A percentile compares a stretch with the other conserved stretches of the same genome.
Conservation (phyloP, 2,888 invertebrate species). For the Mimumesa dahlbomi region DNA sequence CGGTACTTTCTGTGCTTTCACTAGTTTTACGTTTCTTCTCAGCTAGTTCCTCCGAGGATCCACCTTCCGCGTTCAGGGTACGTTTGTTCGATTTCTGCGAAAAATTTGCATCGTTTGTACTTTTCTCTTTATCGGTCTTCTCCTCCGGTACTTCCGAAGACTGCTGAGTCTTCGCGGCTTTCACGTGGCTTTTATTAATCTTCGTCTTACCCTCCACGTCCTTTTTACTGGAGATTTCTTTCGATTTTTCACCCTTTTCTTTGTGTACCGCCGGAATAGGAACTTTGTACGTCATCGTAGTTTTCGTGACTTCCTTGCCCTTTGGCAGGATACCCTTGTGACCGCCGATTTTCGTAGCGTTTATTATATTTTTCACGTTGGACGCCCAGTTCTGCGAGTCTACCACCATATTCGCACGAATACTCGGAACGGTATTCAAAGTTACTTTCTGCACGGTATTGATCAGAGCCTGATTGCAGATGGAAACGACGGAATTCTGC, state of each 20-base stretch:
- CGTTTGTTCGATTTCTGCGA: constrained; percentile 57
- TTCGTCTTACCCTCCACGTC: constrained; percentile 60
- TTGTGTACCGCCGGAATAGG: constrained; percentile 78
- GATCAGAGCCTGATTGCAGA: constrained; percentile 72
- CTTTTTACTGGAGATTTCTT: constrained; percentile 56
- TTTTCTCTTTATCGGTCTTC: constrained; percentile 39
- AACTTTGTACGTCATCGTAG: constrained; percentile 79
- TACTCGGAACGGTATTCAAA: constrained; percentile 71
- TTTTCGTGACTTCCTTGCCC: constrained; percentile 76
- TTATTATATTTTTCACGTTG: constrained; percentile 76
- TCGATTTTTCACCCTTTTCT: constrained; percentile 69
- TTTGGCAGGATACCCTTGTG: constrained; percentile 77
- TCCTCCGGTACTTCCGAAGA: constrained; percentile 24
- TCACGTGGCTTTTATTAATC: constrained; percentile 43
- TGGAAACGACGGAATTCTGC: constrained; percentile 72
- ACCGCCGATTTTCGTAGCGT: constrained; percentile 76
- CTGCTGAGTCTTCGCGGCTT: constrained; percentile 48
- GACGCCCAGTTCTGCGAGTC: constrained; percentile 76
- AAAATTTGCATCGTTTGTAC: constrained; percentile 2
- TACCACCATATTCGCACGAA: constrained; percentile 71
- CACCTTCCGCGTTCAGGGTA: constrained; percentile 27
- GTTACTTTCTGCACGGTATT: constrained; percentile 74
- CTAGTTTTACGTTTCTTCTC: constrained; percentile 63
- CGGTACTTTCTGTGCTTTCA: constrained; percentile 41
- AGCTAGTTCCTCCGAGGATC: constrained; percentile 42